Evolutionary conservation across 2,888 invertebrate species (phyloP), one percentile per base, ranked within the genome.

Genomic region (Nomada goodeniana): DNA sequence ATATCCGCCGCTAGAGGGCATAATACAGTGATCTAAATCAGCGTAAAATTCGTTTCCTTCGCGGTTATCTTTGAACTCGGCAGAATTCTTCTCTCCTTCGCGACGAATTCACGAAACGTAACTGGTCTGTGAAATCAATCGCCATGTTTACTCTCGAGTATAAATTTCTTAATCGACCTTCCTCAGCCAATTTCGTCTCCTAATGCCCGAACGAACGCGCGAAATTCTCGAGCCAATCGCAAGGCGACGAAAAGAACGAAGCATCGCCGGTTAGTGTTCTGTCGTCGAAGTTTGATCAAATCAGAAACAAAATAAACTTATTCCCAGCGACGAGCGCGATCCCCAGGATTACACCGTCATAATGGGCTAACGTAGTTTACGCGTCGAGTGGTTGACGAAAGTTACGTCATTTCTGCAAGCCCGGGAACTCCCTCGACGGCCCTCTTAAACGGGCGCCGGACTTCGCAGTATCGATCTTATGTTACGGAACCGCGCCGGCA

Each of bases 331-430:
- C 50, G 20, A 13, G 50, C 68, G 20, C 55, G 47, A 26, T 57
- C n/a, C 18, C n/a, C 60, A 3, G 50, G 55, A 69, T 64, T 59
- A 77, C 57, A 50, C 52, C 63, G 52, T 59, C 42, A 50, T 79
- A 70, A 79, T 79, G 76, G 77, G 57, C 64, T 79, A 77, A 79
- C 78, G 64, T 53, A 57, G 69, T 70, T 70, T 59, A 64, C 77
- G 69, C 44, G 61, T 29, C 76, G 78, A 68, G 44, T 53, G 64
- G 77, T 13, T 64, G 69, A 36, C 65, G 67, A 67, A 78, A 79
- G 67, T 71, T 71, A 72, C 42, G 79, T 63, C 80, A 69, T 79
- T 73, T 57, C 73, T 44, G 29, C 5, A 20, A 55, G 18, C 52
- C 52, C 20, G 18, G 11, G 44, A 64, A 53, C 64, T 29, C 20